phyloP scores from a whole-genome alignment of 2,797 vertebrate species.

The Pangasius krempfi region DNA sequence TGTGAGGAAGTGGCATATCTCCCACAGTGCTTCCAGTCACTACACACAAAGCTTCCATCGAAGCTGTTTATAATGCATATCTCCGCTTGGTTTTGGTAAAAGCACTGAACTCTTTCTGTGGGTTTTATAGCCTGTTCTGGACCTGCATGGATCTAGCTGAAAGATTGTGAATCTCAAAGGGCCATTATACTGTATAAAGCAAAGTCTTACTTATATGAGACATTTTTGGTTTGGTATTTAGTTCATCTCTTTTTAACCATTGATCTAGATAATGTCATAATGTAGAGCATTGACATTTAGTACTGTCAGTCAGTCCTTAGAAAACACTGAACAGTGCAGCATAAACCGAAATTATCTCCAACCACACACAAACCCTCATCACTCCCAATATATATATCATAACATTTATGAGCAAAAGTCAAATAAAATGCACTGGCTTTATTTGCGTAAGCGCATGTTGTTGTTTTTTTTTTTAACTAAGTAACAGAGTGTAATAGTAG shows the following conservation, averaged over 20 bases:
- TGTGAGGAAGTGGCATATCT: constrained; percentile 16
- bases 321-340: background rate
- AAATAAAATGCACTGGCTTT: constrained; percentile 61
- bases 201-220: background rate
- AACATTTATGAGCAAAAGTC: constrained; percentile 19
- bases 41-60: constrained; percentile 56
- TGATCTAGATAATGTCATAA: background rate
- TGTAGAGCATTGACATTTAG: background rate
- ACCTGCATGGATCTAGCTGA: background rate
- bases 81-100: background rate
- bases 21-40: constrained; percentile 50
- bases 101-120: constrained; percentile 8
- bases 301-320: background rate
- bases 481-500: constrained; percentile 28
- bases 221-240: background rate
- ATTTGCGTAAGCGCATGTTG: constrained; percentile 74
- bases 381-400: constrained; percentile 39
- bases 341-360: constrained; percentile 10
- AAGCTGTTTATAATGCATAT: constrained; percentile 29
- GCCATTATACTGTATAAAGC: constrained; percentile 8
- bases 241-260: background rate
- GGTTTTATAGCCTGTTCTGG: constrained; percentile 5
- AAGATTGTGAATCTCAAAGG: constrained; percentile 16
- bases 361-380: constrained; percentile 43
- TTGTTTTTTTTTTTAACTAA: background rate